phyloP scores from a whole-genome alignment of 2,888 invertebrate genomes.

The Sphaerophoria taeniata region DNA sequence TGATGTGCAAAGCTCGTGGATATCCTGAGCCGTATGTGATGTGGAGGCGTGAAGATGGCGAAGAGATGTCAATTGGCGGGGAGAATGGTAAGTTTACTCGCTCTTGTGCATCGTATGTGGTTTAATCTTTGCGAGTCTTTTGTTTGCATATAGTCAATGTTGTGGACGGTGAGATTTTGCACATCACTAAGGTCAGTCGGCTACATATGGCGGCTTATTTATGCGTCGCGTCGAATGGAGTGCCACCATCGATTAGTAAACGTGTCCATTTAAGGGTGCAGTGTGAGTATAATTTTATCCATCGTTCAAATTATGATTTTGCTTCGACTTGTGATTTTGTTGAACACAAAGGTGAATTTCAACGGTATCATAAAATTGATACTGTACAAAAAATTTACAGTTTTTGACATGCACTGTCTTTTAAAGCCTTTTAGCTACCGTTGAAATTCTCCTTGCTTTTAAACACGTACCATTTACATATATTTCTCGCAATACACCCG shows the following conservation, averaged over 20 bases:
- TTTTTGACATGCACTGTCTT: too few relatives aligned
- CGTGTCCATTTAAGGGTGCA: constrained; percentile 92
- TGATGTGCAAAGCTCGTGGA: constrained; percentile 93
- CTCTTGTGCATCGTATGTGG: constrained; percentile 17
- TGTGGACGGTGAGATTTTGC: constrained; percentile 93
- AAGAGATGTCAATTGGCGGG: constrained; percentile 94
- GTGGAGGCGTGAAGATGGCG: constrained; percentile 95
- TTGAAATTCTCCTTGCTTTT: background rate
- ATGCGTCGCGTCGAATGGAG: constrained; percentile 96
- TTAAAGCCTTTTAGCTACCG: background rate
- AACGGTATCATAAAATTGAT: background rate
- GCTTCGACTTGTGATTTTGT: constrained; percentile 20
- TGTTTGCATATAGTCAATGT: constrained; percentile 88
- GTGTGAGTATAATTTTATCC: constrained; percentile 86
- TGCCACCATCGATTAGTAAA: constrained; percentile 95
- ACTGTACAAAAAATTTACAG: background rate
- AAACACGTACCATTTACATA: constrained; percentile 29
- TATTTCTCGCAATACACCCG: constrained; percentile 10
- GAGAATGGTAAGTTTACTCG: constrained; percentile 88
- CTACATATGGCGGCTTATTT: constrained; percentile 96
- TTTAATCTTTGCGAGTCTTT: constrained; percentile 54
- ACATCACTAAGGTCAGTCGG: constrained; percentile 93
- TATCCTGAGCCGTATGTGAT: constrained; percentile 96
- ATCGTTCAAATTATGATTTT: constrained; percentile 17
- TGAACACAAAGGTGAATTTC: constrained; percentile 23